Percentiles rank a stretch among this genome's conserved stretches.
These are phyloP conservation scores for Agrochola macilenta DNA, from an alignment of 2,888 invertebrate genomes.

Conservation along the genomic window DNA sequence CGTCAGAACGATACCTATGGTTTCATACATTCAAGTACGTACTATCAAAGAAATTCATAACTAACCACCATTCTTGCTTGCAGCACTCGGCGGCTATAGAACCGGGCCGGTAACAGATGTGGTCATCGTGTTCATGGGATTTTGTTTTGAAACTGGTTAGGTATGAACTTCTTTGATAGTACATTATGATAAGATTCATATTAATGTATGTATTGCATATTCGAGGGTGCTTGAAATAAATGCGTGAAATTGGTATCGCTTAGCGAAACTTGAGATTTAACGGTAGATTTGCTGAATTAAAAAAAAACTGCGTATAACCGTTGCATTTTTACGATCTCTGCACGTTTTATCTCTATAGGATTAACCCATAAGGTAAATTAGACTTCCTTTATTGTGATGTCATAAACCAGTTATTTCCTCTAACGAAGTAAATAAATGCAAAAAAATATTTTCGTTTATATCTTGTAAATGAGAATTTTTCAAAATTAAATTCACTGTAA, in stretches of 20 bases:
- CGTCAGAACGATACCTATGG: neutral
- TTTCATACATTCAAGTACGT: neutral
- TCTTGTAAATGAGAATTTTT: neutral
- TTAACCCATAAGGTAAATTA: neutral
- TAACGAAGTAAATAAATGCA: neutral
- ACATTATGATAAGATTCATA: neutral
- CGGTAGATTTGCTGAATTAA: too few species aligned
- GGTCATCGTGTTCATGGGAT: too few species aligned
- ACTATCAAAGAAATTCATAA: too few species aligned
- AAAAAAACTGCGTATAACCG: too few species aligned
- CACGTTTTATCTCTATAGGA: neutral
- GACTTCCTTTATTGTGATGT: conserved; percentile 1
- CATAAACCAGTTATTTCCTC: neutral
- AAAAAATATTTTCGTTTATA: neutral
- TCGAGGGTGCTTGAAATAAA: neutral
- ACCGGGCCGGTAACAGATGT: too few species aligned
- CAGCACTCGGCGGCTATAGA: too few species aligned
- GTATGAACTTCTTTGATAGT: too few species aligned
- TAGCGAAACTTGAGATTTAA: neutral
- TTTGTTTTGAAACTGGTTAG: too few species aligned
- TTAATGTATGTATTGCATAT: neutral
- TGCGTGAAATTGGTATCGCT: too few species aligned
- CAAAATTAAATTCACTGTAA: neutral
- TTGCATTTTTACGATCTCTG: neutral
- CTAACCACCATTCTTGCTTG: too few species aligned